Evolutionary conservation across 1,140 invertebrate genomes (phyloP), one percentile per base, ranked within the genome.

Genomic region (Archivesica marissinica): DNA sequence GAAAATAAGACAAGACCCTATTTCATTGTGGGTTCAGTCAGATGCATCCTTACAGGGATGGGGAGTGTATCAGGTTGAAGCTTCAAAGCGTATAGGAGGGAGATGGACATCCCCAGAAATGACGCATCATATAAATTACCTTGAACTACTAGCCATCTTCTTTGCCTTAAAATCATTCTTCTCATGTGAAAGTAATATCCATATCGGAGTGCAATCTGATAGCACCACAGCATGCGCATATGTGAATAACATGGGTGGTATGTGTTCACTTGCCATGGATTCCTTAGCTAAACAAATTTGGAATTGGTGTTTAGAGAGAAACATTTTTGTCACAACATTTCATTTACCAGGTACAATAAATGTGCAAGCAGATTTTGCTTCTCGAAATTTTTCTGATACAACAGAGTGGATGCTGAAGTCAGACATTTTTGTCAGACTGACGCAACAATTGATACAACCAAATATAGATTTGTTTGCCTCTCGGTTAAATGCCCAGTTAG

Each of bases 401-500:
- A 56, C 23, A 44, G 80, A 83, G 41, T 59, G 41, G 68, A 50
- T 50, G n/a, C 33, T 83, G 38, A 83, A 74, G n/a, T 56, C 17
- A 44, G 50, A 61, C 17, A 83, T 72, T 44, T 74, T 83, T 64
- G 11, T 7, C 17, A 74, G 68, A 52, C 39, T 83, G n/a, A 61
- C 66, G 59, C 7, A 17, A 7, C 47, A 74, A 17, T 83, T 54
- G 41, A 74, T 83, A 30, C 50, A 64, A 20, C 68, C 52, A 11
- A 54, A 74, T 38, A 75, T 83, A 28, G 66, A 72, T 59, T 38
- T 72, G 0, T 82, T 82, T 86, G 83, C 88, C 13, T 85, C 83
- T n/a, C 50, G 85, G 23, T 13, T 87, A 28, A 90, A 89, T 81
- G 44, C 41, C 38, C 66, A 86, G 74, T 52, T 85, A 20, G 25